These are phyloP conservation scores for Engystomops pustulosus DNA, from an alignment of 2,113 vertebrate species.

Conservation along the genomic window DNA sequence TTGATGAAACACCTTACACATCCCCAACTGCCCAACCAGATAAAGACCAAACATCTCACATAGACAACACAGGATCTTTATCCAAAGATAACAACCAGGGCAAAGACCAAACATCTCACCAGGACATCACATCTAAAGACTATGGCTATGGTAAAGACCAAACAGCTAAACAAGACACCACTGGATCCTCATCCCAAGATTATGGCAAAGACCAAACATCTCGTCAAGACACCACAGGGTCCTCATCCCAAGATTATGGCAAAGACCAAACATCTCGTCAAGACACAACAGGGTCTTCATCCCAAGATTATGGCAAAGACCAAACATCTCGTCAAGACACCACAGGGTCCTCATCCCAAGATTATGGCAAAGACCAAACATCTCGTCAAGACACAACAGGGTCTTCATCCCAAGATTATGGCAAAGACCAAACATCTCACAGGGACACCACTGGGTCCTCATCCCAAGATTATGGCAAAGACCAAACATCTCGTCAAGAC, in stretches of 20 bases:
- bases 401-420: too few relatives aligned
- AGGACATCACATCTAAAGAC: too few relatives aligned
- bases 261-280: not conserved
- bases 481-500: not conserved
- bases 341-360: not conserved
- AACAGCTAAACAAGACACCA: too few relatives aligned
- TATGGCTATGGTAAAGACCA: too few relatives aligned
- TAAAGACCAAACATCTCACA: not conserved
- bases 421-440: constrained; percentile 1
- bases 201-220: not conserved
- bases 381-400: too few relatives aligned
- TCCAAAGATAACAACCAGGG: too few relatives aligned
- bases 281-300: not conserved
- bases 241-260: too few relatives aligned
- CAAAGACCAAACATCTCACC: too few relatives aligned
- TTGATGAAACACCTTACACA: not conserved
- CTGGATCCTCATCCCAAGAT: too few relatives aligned
- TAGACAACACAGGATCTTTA: not conserved
- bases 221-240: too few relatives aligned
- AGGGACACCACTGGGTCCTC: not conserved
- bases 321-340: not conserved
- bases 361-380: not conserved
- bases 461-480: not conserved
- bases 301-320: not conserved
- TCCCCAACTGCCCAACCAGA: not conserved